phyloP scores from a whole-genome alignment of 2,113 vertebrate genomes.

The Aptenodytes forsteri region DNA sequence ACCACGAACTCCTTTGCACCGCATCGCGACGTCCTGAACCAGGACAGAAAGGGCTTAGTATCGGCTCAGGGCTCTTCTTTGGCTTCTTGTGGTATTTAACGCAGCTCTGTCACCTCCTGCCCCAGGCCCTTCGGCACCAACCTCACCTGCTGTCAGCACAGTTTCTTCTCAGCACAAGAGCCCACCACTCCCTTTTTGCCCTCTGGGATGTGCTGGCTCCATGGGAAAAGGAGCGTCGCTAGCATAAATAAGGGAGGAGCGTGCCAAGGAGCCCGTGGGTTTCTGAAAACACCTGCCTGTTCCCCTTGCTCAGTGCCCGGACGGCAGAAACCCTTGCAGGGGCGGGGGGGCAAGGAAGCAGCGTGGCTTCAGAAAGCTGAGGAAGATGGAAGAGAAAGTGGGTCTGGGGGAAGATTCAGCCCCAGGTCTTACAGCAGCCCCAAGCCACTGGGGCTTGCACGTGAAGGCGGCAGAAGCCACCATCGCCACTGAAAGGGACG shows the following conservation, averaged over 20 bases:
- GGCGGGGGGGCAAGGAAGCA: not conserved
- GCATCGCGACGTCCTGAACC: not conserved
- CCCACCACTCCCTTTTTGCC: not conserved
- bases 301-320: not conserved
- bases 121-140: not conserved
- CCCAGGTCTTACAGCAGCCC: not conserved
- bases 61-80: not conserved
- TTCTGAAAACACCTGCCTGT: not conserved
- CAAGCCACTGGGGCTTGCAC: no score
- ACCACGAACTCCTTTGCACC: not conserved
- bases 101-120: not conserved
- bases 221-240: not conserved
- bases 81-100: not conserved
- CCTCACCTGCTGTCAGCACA: not conserved
- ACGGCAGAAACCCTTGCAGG: accelerated
- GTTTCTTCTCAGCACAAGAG: not conserved
- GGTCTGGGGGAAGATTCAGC: not conserved
- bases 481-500: not conserved
- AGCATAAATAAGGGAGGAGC: not conserved
- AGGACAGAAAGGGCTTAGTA: not conserved
- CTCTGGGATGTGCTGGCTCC: not conserved
- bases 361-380: not conserved
- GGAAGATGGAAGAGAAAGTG: not conserved
- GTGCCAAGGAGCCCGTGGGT: not conserved
- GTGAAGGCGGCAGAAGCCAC: not conserved